Conservation (phyloP, 2,888 invertebrate genomes). For the Eupithecia insigniata region DNA sequence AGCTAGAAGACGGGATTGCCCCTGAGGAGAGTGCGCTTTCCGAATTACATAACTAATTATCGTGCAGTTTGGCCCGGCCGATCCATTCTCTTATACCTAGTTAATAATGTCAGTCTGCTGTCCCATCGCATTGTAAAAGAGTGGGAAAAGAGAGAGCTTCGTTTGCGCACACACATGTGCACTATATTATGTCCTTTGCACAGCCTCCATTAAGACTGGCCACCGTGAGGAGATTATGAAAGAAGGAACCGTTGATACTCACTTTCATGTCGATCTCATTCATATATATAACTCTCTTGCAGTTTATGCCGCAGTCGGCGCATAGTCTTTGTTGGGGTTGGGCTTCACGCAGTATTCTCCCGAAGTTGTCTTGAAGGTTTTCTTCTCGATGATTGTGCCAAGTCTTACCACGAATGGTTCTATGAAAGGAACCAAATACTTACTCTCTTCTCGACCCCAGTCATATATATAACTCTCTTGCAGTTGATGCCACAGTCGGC, state of each 20-base stretch:
- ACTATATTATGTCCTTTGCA: too few species aligned
- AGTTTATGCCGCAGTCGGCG: conserved; percentile 74
- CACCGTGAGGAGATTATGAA: too few species aligned
- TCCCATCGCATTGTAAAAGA: too few species aligned
- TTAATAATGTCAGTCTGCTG: too few species aligned
- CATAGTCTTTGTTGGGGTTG: conserved; percentile 79
- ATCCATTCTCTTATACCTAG: too few species aligned
- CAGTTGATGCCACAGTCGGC: conserved; percentile 75
- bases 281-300: conserved; percentile 71
- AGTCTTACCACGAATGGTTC: not conserved
- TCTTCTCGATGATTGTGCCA: conserved; percentile 62
- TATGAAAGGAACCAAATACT: conserved; percentile 17
- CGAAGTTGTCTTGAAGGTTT: conserved; percentile 71
- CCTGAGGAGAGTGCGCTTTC: too few species aligned
- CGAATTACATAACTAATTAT: too few species aligned
- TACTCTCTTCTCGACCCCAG: conserved; percentile 74
- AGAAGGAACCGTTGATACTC: conserved; percentile 19
- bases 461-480: conserved; percentile 71
- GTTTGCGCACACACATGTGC: too few species aligned
- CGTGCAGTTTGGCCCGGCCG: too few species aligned
- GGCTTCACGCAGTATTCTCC: conserved; percentile 77
- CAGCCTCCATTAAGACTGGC: too few species aligned
- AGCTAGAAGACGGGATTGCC: too few species aligned
- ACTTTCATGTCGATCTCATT: conserved; percentile 76
- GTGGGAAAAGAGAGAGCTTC: too few species aligned